Conservation (phyloP, 2,797 vertebrate species). For the Melanitta fusca region DNA sequence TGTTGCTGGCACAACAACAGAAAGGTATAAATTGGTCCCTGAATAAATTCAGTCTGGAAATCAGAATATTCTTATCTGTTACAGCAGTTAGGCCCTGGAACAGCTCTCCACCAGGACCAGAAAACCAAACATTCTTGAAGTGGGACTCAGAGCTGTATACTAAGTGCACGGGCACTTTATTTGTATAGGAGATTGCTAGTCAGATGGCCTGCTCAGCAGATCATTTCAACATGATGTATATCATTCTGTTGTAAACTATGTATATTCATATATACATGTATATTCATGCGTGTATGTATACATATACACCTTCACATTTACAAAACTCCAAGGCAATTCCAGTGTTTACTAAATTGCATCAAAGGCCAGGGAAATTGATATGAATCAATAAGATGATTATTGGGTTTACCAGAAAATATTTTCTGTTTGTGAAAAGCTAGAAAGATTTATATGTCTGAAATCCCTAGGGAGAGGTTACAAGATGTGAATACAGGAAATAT, state of each 20-base stretch:
- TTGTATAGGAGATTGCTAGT: neutral
- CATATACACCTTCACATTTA: neutral
- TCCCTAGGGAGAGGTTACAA: neutral
- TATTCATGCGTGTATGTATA: neutral
- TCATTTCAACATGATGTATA: neutral
- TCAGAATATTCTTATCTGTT: conserved; percentile 23
- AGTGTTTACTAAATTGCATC: neutral
- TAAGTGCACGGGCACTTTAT: neutral
- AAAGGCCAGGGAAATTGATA: neutral
- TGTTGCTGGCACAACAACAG: conserved; percentile 35
- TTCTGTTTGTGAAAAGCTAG: neutral
- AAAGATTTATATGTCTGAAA: conserved; percentile 19
- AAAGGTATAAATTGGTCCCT: conserved; percentile 35
- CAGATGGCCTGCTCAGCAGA: neutral
- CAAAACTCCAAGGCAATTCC: neutral
- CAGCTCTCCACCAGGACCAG: conserved; percentile 13
- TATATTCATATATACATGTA: neutral
- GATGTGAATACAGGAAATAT: conserved; percentile 40
- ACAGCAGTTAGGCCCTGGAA: neutral
- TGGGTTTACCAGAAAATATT: neutral
- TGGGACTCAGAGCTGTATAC: neutral
- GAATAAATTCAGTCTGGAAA: conserved; percentile 46
- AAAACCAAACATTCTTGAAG: neutral
- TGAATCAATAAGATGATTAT: neutral
- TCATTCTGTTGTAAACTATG: neutral